phyloP scores from a whole-genome alignment of 35 echinoderm and acorn worm species.

The Strongylocentrotus purpuratus region DNA sequence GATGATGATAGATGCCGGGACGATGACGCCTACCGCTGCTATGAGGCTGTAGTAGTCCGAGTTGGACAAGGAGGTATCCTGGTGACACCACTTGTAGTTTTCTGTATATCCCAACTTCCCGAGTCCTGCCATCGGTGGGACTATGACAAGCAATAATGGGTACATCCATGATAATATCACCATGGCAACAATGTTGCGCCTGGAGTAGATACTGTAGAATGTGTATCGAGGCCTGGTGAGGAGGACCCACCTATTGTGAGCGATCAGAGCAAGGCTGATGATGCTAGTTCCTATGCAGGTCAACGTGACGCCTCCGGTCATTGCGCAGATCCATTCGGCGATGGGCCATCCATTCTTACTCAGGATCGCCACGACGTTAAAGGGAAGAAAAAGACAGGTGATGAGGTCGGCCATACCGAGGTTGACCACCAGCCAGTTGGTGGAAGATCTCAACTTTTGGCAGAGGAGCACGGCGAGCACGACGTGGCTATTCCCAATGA shows the following conservation, averaged over 20 bases:
- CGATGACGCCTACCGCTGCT: neutral
- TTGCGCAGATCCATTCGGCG: constrained; percentile 62
- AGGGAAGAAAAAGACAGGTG: constrained; percentile 67
- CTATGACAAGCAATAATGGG: constrained; percentile 49
- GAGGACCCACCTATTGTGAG: constrained; percentile 64
- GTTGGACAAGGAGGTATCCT: constrained; percentile 43
- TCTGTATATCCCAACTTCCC: constrained; percentile 72
- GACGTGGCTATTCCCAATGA: constrained; percentile 64
- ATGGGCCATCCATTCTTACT: constrained; percentile 58
- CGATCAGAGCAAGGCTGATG: constrained; percentile 68
- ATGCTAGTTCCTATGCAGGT: constrained; percentile 65
- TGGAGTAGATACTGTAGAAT: constrained; percentile 61
- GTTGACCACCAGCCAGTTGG: constrained; percentile 92
- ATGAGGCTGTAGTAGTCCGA: constrained; percentile 20
- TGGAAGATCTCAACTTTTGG: constrained; percentile 65
- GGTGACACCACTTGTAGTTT: constrained; percentile 62
- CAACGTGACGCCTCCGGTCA: constrained; percentile 49
- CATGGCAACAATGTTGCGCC: constrained; percentile 55
- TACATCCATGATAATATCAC: constrained; percentile 69
- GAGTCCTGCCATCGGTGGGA: constrained; percentile 49
- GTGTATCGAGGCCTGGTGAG: constrained; percentile 52
- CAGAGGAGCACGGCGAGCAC: constrained; percentile 60
- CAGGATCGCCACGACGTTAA: constrained; percentile 53
- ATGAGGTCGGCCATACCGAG: constrained; percentile 77
- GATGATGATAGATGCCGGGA: neutral